phyloP scores from a whole-genome alignment of 1,140 invertebrate genomes.

The Zelostemma sp. region DNA sequence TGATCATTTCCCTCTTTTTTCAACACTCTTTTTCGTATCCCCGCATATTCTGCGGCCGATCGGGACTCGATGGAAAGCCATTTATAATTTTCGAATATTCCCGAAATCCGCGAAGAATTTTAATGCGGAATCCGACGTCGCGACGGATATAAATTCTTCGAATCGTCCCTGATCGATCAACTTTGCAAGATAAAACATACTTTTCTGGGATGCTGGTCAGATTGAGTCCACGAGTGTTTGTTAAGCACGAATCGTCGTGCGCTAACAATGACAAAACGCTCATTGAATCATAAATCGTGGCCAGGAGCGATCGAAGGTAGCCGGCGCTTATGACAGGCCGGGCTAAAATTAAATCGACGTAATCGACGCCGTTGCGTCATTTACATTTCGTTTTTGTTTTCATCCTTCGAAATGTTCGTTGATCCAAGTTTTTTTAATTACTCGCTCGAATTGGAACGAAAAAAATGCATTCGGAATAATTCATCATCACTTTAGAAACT shows the following conservation, averaged over 20 bases:
- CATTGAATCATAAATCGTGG: constrained; percentile 36
- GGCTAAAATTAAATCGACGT: constrained; percentile 58
- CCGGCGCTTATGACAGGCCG: constrained; percentile 29
- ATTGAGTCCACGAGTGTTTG: constrained; percentile 56
- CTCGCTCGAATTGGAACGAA: too few relatives aligned
- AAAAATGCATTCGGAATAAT: too few relatives aligned
- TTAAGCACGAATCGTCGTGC: constrained; percentile 53
- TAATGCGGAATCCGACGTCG: too few relatives aligned
- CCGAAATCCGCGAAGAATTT: constrained; percentile 11
- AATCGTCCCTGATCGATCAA: constrained; percentile 33
- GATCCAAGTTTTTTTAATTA: too few relatives aligned
- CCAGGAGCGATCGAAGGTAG: neutral
- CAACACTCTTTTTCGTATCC: constrained; percentile 33
- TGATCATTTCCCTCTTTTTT: constrained; percentile 45
- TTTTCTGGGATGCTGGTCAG: constrained; percentile 58
- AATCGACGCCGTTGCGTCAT: constrained; percentile 42
- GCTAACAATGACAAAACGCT: constrained; percentile 51
- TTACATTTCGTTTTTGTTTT: too few relatives aligned
- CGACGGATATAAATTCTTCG: too few relatives aligned
- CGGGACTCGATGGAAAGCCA: constrained; percentile 11
- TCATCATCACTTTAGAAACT: too few relatives aligned
- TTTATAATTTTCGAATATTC: constrained; percentile 38
- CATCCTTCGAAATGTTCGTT: too few relatives aligned
- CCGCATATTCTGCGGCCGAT: constrained; percentile 19
- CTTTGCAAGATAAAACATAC: constrained; percentile 10